Conservation (phyloP, 2,888 invertebrate genomes). For the Lottia scabra region DNA sequence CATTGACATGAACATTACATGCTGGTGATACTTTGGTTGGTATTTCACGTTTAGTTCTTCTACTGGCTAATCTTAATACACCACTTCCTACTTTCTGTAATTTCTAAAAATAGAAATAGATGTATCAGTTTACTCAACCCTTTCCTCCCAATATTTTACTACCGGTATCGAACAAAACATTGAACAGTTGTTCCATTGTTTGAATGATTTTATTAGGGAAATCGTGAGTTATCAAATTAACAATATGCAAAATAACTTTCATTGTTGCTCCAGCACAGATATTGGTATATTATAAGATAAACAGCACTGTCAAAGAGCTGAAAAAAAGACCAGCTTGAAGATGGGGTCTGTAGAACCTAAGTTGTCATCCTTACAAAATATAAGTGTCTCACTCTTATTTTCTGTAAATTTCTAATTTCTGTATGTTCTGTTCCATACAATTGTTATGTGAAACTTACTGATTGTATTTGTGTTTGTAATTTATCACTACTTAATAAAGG, state of each 20-base stretch:
- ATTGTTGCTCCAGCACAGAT: too few relatives aligned
- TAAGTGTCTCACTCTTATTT: neutral
- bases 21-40: conserved; percentile 63
- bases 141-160: neutral
- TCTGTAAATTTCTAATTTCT: too few relatives aligned
- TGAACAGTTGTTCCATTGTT: too few relatives aligned
- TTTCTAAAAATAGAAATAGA: conserved; percentile 73
- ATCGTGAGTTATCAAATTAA: too few relatives aligned
- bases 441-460: conserved; percentile 70
- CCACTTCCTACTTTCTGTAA: conserved; percentile 96
- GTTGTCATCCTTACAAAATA: too few relatives aligned
- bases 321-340: too few relatives aligned
- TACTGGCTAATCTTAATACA: conserved; percentile 87
- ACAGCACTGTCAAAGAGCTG: too few relatives aligned
- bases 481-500: conserved; percentile 86
- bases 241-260: too few relatives aligned
- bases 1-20: conserved; percentile 55
- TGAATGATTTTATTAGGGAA: too few relatives aligned
- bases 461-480: conserved; percentile 94
- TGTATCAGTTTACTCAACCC: neutral
- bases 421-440: too few relatives aligned
- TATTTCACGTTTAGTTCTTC: conserved; percentile 86
- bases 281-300: too few relatives aligned
- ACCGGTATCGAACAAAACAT: neutral
- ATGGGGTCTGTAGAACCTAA: too few relatives aligned